Conservation (phyloP, 2,113 vertebrate genomes). For the crab-eating macaque (Macaca fascicularis) region DNA sequence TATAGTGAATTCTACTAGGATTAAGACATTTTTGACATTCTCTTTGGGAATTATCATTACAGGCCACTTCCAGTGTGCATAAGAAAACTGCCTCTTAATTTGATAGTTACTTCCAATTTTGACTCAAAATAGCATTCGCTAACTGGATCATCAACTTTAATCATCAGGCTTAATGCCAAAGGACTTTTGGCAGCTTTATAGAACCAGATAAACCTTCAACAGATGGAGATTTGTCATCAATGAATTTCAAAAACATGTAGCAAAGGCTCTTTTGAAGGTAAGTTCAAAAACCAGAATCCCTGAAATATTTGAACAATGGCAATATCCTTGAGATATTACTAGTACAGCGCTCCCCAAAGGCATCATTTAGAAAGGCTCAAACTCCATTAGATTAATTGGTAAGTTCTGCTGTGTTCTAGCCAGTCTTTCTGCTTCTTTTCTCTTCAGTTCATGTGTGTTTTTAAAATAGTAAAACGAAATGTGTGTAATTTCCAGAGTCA, state of each 20-base stretch:
- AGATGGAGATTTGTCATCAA: not conserved
- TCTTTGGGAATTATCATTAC: not conserved
- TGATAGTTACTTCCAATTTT: constrained; percentile 9
- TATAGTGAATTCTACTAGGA: not conserved
- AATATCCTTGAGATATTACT: not conserved
- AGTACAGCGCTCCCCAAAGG: not conserved
- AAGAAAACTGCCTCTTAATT: constrained; percentile 21
- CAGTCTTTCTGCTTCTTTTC: not conserved
- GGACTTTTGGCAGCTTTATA: not conserved
- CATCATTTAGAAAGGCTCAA: not conserved
- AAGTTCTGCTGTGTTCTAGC: not conserved
- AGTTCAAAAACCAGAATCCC: not conserved
- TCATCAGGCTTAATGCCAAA: not conserved
- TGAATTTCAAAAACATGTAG: not conserved
- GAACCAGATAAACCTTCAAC: not conserved
- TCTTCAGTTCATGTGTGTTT: not conserved
- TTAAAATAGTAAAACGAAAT: not conserved
- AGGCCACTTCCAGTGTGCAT: not conserved
- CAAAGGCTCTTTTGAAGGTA: not conserved
- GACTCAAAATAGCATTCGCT: not conserved
- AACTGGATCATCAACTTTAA: not conserved
- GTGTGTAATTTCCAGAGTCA: not conserved
- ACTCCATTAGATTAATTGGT: not conserved
- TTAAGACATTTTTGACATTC: not conserved
- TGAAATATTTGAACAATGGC: not conserved